phyloP scores from a whole-genome alignment of 2,113 vertebrate genomes.

The Danio rerio region DNA sequence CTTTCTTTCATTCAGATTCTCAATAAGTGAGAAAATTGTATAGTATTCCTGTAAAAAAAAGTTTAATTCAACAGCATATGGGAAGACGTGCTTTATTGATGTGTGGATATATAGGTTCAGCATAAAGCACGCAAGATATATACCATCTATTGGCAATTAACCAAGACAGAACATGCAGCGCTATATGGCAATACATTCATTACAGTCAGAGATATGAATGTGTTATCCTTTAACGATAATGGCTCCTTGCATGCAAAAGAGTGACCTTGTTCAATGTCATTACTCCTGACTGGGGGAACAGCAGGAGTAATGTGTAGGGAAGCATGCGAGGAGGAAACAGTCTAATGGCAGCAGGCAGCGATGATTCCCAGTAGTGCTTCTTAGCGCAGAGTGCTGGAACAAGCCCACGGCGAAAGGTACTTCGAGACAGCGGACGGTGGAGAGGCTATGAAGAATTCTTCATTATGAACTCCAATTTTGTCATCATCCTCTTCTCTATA shows the following conservation, averaged over 20 bases:
- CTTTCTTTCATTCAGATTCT: not conserved
- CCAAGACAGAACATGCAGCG: not conserved
- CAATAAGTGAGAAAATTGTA: not conserved
- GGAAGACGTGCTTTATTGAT: not conserved
- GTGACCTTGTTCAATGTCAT: slow-evolving; percentile 38
- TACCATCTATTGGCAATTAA: not conserved
- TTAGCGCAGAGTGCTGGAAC: slow-evolving; percentile 17
- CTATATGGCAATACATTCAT: not conserved
- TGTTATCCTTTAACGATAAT: slow-evolving; percentile 15
- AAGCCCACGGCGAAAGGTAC: slow-evolving; percentile 33
- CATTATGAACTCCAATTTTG: slow-evolving; percentile 21
- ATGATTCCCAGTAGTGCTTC: slow-evolving; percentile 34
- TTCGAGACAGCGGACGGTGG: not conserved
- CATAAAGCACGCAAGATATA: not conserved
- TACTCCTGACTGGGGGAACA: not conserved
- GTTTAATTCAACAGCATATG: not conserved
- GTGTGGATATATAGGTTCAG: not conserved
- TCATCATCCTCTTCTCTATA: not conserved
- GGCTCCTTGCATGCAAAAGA: not conserved
- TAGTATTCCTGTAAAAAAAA: not conserved
- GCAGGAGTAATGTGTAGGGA: slow-evolving; percentile 17
- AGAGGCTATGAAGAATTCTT: slow-evolving; percentile 28
- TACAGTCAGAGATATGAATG: slow-evolving; percentile 6
- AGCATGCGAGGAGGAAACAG: not conserved
- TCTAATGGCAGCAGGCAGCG: slow-evolving; percentile 8